phyloP scores from a whole-genome alignment of 2,113 vertebrate species.

The Siniperca knerii region DNA sequence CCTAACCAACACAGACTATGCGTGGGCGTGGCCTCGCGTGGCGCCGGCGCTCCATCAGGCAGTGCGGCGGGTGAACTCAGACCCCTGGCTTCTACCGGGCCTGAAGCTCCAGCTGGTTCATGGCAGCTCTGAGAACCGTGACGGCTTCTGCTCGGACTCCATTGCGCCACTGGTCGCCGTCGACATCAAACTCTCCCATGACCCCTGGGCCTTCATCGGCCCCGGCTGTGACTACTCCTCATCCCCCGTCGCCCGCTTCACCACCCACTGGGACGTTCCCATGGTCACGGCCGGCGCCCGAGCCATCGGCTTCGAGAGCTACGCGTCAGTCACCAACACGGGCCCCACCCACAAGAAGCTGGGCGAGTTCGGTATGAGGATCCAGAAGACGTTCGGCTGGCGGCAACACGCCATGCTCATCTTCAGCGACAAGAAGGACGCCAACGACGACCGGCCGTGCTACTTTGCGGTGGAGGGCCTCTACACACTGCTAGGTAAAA shows the following conservation, averaged over 20 bases:
- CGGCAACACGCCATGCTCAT: slow-evolving; percentile 83
- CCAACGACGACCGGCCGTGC: slow-evolving; percentile 84
- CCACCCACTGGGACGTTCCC: slow-evolving; percentile 91
- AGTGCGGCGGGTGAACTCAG: slow-evolving; percentile 80
- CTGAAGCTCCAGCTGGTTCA: slow-evolving; percentile 81
- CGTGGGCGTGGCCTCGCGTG: slow-evolving; percentile 94
- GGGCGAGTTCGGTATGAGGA: slow-evolving; percentile 84
- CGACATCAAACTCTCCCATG: slow-evolving; percentile 86
- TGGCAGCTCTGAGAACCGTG: slow-evolving; percentile 87
- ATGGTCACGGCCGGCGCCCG: slow-evolving; percentile 91
- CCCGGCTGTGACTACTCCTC: slow-evolving; percentile 92
- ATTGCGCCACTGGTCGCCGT: slow-evolving; percentile 90
- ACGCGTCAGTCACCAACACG: slow-evolving; percentile 86
- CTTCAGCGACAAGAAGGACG: slow-evolving; percentile 83
- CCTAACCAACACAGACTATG: slow-evolving; percentile 88
- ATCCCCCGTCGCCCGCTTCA: slow-evolving; percentile 89
- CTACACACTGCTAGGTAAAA: slow-evolving; percentile 73
- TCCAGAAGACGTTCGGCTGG: slow-evolving; percentile 90
- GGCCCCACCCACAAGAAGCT: slow-evolving; percentile 93
- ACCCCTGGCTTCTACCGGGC: slow-evolving; percentile 81
- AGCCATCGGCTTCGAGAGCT: slow-evolving; percentile 86
- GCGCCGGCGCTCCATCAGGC: slow-evolving; percentile 88
- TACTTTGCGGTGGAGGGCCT: slow-evolving; percentile 91
- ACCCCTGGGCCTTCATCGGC: slow-evolving; percentile 90
- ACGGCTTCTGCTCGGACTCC: slow-evolving; percentile 89